Evolutionary conservation across 2,797 vertebrate species (phyloP).

Genomic region (Thamnophis elegans): DNA sequence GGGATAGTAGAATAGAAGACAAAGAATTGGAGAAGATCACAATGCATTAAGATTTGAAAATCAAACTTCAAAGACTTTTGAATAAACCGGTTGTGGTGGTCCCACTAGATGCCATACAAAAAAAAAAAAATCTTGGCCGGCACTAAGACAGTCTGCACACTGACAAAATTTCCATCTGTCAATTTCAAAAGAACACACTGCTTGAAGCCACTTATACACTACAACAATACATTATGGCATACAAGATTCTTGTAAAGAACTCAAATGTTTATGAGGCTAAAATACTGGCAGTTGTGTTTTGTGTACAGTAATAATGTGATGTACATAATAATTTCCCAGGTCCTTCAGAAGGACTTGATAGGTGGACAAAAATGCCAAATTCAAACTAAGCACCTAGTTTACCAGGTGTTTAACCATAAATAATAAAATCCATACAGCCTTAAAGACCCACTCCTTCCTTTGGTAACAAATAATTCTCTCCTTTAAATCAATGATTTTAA

Average conservation of each 20-base stretch:
- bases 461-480: neutral
- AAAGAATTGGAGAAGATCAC: neutral
- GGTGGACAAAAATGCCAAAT: neutral
- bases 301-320: neutral
- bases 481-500: neutral
- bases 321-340: neutral
- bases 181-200: neutral
- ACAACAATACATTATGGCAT: neutral
- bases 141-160: neutral
- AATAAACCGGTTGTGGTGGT: neutral
- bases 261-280: neutral
- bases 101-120: neutral
- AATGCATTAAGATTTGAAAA: neutral
- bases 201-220: neutral
- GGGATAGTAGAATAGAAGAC: neutral
- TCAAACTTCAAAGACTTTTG: neutral
- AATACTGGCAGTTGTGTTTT: neutral
- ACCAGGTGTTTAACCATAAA: neutral
- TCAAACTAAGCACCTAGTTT: neutral
- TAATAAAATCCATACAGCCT: neutral
- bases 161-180: neutral
- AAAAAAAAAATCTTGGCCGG: neutral
- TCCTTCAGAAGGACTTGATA: neutral
- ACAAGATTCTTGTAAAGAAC: neutral
- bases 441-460: neutral